Evolutionary conservation across 2,797 vertebrate species (phyloP), one percentile per base, ranked within the genome.

Genomic region (Catostomus latipinnis): DNA sequence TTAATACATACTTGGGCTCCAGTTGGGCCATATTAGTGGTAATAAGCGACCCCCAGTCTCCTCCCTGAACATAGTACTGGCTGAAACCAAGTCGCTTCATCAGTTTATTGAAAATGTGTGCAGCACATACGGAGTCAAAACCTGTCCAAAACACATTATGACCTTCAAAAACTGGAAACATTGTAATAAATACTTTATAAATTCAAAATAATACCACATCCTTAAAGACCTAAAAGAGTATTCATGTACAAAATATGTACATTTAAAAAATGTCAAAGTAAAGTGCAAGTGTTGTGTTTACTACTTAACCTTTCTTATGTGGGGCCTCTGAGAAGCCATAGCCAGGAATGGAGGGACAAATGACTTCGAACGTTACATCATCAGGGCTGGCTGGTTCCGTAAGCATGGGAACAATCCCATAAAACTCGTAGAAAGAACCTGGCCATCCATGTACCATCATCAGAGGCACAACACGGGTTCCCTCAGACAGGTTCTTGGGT

Each of bases 391-490:
- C 56, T 0, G 90, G 89, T 10, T 94, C 93, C 0, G 94, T 96
- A 8, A 97, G 92, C 72, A 95, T 88, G 5, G 96, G 95, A 68
- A 97, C 91, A 78, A 96, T 88, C 52, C 94, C 92, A 53, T 96
- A 97, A 91, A 97, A 97, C 88, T 97, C 96, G 0, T 94, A 97
- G 87, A 97, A 96, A 72, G 96, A 97, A 1, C 96, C 95, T 0
- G 96, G 96, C 96, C 96, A 97, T 78, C 96, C 96, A 0, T 97
- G 96, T 8, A 97, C 94, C 95, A 97, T 93, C 49, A 97, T 89
- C 71, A 97, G 88, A 22, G 96, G 96, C 12, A 90, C 49, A 1
- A 89, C 86, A 12, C 68, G 79, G 10, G 52, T 87, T 53, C 93
- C 94, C 0, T 91, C 90, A 0, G 91, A 88, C 53, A 94, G 76